These are phyloP conservation scores for Sacculina carcini DNA, from an alignment of 2,888 invertebrate genomes.

Conservation along the genomic window DNA sequence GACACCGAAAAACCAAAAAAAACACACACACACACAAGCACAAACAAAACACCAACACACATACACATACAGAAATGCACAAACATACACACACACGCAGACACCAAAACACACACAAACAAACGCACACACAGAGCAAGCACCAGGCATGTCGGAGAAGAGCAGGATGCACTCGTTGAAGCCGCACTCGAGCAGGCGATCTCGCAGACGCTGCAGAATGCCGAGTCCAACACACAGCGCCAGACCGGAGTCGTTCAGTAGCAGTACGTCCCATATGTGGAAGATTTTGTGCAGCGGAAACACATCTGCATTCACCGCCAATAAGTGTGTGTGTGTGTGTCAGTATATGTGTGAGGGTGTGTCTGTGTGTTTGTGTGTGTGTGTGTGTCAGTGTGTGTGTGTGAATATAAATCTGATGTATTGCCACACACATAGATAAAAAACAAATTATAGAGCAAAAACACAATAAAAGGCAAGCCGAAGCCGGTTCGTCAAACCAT, in stretches of 20 bases:
- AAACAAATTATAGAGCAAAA: too few relatives aligned
- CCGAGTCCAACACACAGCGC: conserved; percentile 85
- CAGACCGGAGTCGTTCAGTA: conserved; percentile 74
- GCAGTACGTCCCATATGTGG: conserved; percentile 86
- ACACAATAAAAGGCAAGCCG: too few relatives aligned
- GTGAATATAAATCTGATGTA: too few relatives aligned
- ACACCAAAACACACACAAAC: background rate
- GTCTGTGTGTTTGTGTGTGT: too few relatives aligned
- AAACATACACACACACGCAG: background rate
- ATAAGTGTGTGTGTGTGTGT: too few relatives aligned
- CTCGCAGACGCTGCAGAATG: conserved; percentile 61
- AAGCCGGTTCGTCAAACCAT: too few relatives aligned
- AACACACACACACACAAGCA: background rate
- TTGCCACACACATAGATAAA: too few relatives aligned
- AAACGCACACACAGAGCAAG: conserved; percentile 1
- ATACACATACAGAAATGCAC: background rate
- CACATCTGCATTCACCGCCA: conserved; percentile 38
- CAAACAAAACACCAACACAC: background rate
- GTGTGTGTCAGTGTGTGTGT: background rate
- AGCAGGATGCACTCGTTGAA: conserved; percentile 95
- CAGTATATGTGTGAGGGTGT: too few relatives aligned
- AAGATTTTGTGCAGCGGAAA: conserved; percentile 93
- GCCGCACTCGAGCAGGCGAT: conserved; percentile 55
- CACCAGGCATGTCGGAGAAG: conserved; percentile 83
- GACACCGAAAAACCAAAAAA: background rate